phyloP scores from a whole-genome alignment of 2,113 vertebrate species.

The Pluvianellus socialis region DNA sequence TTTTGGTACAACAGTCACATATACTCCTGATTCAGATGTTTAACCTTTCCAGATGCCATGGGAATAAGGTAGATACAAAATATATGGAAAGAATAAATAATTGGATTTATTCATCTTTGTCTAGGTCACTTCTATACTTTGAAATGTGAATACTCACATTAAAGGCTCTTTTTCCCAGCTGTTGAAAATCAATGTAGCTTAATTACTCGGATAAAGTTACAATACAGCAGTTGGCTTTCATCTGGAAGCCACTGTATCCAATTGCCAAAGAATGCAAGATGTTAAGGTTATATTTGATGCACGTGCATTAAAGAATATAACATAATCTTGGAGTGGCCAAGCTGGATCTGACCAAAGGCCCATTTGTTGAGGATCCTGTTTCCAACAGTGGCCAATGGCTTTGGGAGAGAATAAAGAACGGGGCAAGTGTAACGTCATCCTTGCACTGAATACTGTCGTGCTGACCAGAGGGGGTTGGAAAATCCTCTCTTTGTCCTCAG shows the following conservation, averaged over 20 bases:
- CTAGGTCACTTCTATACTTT: background rate
- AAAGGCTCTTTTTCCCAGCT: background rate
- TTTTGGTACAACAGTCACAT: background rate
- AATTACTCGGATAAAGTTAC: background rate
- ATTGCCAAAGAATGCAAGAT: background rate
- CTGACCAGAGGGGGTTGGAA: background rate
- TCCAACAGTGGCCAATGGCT: background rate
- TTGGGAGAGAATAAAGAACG: background rate
- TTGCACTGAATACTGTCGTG: background rate
- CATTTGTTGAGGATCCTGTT: background rate
- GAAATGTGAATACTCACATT: background rate
- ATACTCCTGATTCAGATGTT: background rate
- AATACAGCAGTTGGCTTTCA: constrained; percentile 11
- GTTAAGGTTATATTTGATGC: background rate
- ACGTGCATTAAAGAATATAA: background rate
- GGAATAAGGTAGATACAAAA: background rate
- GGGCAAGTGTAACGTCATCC: background rate
- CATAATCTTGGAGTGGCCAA: background rate
- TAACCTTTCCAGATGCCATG: background rate
- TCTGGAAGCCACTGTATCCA: background rate
- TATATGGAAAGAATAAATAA: background rate
- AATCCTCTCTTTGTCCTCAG: background rate
- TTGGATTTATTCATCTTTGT: background rate
- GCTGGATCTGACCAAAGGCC: background rate
- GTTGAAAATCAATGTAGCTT: background rate